phyloP scores from a whole-genome alignment of 2,797 vertebrate species.

The Propithecus perrieri region DNA sequence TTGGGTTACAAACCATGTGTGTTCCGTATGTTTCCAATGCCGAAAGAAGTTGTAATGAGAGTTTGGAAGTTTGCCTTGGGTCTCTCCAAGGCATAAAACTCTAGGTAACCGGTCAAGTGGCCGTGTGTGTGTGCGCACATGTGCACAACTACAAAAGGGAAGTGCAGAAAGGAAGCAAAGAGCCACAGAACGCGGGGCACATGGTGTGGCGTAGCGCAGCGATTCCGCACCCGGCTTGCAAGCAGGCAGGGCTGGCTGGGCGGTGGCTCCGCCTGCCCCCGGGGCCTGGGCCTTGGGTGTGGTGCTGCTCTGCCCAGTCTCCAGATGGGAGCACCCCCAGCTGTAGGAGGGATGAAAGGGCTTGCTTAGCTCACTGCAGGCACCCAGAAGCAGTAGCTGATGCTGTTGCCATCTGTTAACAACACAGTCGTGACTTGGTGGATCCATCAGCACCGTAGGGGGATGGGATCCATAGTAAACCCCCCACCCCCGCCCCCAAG shows the following conservation, averaged over 20 bases:
- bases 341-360: fast-evolving
- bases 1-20: not conserved
- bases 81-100: not conserved
- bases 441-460: too few relatives aligned
- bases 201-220: fast-evolving
- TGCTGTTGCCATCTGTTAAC: not conserved
- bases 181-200: fast-evolving
- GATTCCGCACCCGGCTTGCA: too few relatives aligned
- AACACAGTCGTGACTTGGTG: not conserved
- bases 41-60: not conserved
- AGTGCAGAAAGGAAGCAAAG: not conserved
- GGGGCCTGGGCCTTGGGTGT: too few relatives aligned
- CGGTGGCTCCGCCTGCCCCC: fast-evolving
- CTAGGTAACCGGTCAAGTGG: not conserved
- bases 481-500: too few relatives aligned
- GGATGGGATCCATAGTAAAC: not conserved
- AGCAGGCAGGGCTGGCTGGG: not conserved
- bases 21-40: not conserved
- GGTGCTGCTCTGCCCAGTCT: not conserved
- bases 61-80: not conserved
- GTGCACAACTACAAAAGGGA: not conserved
- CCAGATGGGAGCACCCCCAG: not conserved
- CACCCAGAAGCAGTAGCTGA: not conserved
- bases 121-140: not conserved
- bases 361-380: not conserved